Evolutionary conservation across 2,888 invertebrate species (phyloP), one percentile per base, ranked within the genome.

Genomic region (Hanleya hanleyi): DNA sequence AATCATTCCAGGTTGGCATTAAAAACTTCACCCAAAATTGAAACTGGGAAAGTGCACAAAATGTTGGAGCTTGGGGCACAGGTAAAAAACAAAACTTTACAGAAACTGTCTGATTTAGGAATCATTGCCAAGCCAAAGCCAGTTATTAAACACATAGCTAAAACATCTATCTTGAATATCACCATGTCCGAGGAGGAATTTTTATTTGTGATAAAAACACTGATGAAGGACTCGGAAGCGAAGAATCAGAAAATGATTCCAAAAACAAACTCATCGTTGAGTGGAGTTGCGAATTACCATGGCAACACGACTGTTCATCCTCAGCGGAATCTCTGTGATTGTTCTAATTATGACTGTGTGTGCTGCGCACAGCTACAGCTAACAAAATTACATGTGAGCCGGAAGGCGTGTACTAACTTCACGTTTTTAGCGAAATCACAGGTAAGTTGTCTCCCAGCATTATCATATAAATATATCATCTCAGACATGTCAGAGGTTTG

Each of bases 371-470:
- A 80, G 50, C 70, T 87, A 0, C 77, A 80, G 57, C 70, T 87
- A 12, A 81, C 81, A 35, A 80, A 79, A 69, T 80, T 87, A 50
- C 83, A 84, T 38, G 75, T 87, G 0, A 84, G 81, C 64, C 78
- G 76, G 38, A 85, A 85, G 15, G 82, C 83, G 3, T 87, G 87
- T 77, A 77, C 85, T 33, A 83, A 83, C 71, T 81, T 87, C 68
- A 85, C 83, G 6, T 86, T 85, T 74, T 71, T 83, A 37, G 84
- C 87, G 35, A 86, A 85, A 77, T 83, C 85, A 66, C 85, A 85
- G 82, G 87, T 86, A 80, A 75, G 79, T n/a, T n/a, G n/a, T n/a
- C n/a, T n/a, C n/a, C n/a, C n/a, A n/a, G n/a, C n/a, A n/a, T n/a
- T n/a, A n/a, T n/a, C n/a, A n/a, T n/a, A n/a, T n/a, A n/a, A n/a